Base-by-base conservation (phyloP, 1,140 invertebrate genomes). In the Diploscapter pachys region DNA sequence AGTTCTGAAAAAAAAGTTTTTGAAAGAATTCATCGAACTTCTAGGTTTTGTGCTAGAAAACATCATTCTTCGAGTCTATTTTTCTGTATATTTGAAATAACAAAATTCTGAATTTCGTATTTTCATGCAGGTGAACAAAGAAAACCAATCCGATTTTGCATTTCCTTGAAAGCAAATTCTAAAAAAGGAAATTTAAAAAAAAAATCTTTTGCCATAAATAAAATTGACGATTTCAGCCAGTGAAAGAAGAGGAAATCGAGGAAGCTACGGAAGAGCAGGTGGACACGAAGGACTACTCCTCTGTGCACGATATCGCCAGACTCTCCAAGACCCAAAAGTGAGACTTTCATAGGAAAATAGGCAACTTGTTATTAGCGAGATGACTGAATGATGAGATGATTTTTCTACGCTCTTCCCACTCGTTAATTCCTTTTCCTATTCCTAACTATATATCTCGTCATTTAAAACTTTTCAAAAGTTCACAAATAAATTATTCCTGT, bases 171-270 rank as follows among this genome's bases (percentile, higher is more conserved):
- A 55, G 66, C 13, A 68, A n/a, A 48, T 13, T 52, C 52, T 68
- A 54, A 64, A 6, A 48, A 31, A 8, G 9, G 63, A 13, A 48
- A 9, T 64, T 64, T 64, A 2, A 13, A n/a, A n/a, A n/a, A n/a
- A n/a, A n/a, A 9, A 64, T 64, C 2, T 51, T 9, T 61, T 61
- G 3, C 5, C 4, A 49, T 5, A 49, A 63, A 13, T 65, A 6
- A 71, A 51, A 3, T 13, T 65, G 52, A 4, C 4, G 11, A n/a
- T 51, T 75, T 52, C 56, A 79, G 50, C 9, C 66, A 50, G 73
- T 80, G 31, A 79, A 85, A 48, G 83, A 82, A 59, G 81, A 81
- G 3, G 84, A 84, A 49, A 73, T 63, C 13, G 83, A 85, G 56
- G 83, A 85, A 61, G 83, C 85, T 71, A 79, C 82, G n/a, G 81